phyloP scores from a whole-genome alignment of 2,888 invertebrate species.

The Drosophila falleni region DNA sequence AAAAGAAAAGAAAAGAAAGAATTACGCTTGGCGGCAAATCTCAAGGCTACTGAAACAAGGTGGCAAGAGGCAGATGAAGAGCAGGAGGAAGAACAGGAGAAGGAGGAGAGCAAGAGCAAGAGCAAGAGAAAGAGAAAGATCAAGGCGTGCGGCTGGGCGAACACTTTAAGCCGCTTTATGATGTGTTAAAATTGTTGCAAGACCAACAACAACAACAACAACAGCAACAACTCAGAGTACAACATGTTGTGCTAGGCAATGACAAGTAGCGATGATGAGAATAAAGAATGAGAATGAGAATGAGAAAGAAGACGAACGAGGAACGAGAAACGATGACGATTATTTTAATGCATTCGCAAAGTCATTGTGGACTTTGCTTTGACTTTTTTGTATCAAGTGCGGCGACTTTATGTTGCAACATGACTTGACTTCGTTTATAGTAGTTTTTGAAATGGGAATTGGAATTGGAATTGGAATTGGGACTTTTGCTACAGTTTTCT shows the following conservation, averaged over 20 bases:
- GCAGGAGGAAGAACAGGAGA: background rate
- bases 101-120: too few relatives aligned
- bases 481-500: constrained; percentile 1
- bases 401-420: constrained; percentile 4
- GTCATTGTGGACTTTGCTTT: constrained; percentile 19
- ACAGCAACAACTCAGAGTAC: constrained; percentile 16
- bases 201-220: constrained; percentile 28
- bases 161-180: constrained; percentile 78
- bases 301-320: constrained; percentile 21
- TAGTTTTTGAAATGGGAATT: background rate
- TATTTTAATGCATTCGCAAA: constrained; percentile 31
- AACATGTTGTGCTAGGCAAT: constrained; percentile 36
- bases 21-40: background rate
- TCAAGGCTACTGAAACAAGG: constrained; percentile 17
- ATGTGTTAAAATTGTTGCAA: constrained; percentile 79
- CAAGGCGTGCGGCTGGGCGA: constrained; percentile 37
- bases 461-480: constrained; percentile 5
- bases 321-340: constrained; percentile 26
- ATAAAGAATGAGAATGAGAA: constrained; percentile 50
- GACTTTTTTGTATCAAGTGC: constrained; percentile 24
- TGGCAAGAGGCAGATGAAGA: background rate
- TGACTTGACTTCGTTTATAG: constrained; percentile 15
- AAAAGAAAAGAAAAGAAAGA: background rate
- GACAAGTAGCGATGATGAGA: constrained; percentile 50
- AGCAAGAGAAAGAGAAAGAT: constrained; percentile 20